Evolutionary conservation across 2,797 vertebrate genomes (phyloP).

Genomic region (Anas georgica): DNA sequence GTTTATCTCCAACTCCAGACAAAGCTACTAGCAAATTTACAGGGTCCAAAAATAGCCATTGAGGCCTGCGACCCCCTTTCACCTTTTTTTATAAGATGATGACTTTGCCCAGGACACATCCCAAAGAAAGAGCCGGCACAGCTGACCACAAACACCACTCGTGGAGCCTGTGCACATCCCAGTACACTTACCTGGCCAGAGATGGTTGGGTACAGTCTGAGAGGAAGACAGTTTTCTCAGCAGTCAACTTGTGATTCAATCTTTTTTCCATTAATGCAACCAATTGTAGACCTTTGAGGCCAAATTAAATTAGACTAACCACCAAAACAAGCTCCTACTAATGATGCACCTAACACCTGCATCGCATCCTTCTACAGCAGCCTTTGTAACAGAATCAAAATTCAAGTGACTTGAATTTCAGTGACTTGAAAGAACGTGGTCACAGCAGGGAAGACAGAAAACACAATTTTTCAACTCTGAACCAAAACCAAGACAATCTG

Average conservation of each 20-base stretch:
- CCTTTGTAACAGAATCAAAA: accelerated
- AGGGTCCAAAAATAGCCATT: background rate
- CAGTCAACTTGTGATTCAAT: background rate
- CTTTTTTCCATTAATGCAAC: background rate
- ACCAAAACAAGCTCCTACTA: background rate
- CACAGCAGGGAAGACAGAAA: background rate
- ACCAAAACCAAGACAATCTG: background rate
- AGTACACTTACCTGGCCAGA: accelerated
- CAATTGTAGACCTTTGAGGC: background rate
- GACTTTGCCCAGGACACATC: background rate
- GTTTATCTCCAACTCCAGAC: background rate
- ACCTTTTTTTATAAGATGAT: background rate
- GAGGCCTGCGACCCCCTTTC: background rate
- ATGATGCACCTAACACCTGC: accelerated
- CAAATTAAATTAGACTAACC: background rate
- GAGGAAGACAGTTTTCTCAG: background rate
- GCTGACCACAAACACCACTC: background rate
- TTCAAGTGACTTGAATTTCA: too few species aligned
- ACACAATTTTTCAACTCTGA: background rate
- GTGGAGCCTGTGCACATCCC: background rate
- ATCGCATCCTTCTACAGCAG: accelerated
- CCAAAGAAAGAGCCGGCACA: background rate
- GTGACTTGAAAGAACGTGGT: background rate
- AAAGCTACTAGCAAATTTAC: background rate
- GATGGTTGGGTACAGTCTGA: accelerated